These are phyloP conservation scores for Drosophila tripunctata DNA, from an alignment of 2,888 invertebrate genomes.

Conservation along the genomic window DNA sequence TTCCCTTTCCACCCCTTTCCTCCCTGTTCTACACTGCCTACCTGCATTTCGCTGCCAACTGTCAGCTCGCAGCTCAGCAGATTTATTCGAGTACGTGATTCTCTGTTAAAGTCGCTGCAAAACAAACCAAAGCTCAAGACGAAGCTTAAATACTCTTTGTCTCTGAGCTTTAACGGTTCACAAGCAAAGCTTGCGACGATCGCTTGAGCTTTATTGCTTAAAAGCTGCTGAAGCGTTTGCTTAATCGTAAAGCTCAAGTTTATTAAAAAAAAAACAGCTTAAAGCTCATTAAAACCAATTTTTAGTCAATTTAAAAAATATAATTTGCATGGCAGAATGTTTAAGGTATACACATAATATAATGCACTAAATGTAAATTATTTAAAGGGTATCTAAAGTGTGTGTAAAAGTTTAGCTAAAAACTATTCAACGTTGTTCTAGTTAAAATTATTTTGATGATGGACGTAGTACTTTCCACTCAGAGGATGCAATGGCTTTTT, in stretches of 20 bases:
- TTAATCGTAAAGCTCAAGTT: too few relatives aligned
- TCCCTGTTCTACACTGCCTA: conserved; percentile 3
- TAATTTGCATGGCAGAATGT: conserved; percentile 13
- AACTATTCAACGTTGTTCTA: too few relatives aligned
- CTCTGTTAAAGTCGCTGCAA: neutral
- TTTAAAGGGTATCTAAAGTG: conserved; percentile 2
- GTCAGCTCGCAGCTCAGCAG: conserved; percentile 28
- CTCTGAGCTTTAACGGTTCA: neutral
- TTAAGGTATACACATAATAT: neutral
- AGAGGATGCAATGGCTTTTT: neutral
- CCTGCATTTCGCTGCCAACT: conserved; percentile 20
- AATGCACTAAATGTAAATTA: too few relatives aligned
- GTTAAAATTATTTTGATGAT: too few relatives aligned
- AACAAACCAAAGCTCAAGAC: too few relatives aligned
- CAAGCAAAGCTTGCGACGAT: neutral
- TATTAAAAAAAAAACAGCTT: too few relatives aligned
- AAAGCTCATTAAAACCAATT: neutral
- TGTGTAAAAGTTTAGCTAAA: too few relatives aligned
- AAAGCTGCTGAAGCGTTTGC: too few relatives aligned
- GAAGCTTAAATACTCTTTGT: conserved; percentile 20
- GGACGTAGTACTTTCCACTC: neutral
- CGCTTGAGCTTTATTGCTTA: too few relatives aligned
- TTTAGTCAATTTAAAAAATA: neutral
- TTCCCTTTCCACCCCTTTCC: neutral
- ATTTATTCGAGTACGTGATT: conserved; percentile 51